Evolutionary conservation across 1,140 invertebrate species (phyloP), one percentile per base, ranked within the genome.

Genomic region (Dinoponera quadriceps): DNA sequence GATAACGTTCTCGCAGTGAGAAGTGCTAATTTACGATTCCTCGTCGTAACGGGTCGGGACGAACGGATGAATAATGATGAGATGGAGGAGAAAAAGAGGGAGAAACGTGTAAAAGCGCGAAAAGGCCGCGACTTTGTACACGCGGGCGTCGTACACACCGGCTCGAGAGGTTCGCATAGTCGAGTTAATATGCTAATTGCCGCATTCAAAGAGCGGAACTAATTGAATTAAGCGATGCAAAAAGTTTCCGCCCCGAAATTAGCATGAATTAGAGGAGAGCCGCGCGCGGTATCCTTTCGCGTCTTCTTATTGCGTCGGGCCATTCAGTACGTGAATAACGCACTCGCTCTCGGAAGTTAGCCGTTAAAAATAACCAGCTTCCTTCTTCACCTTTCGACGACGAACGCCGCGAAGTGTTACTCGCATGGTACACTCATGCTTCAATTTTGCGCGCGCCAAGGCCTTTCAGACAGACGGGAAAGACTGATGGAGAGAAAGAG

Each of bases 161-260:
- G n/a, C n/a, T 16, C 68, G 55, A 54, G 48, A 65, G 81, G 54
- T 66, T 75, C 54, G 71, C 66, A 22, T 49, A 25, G 74, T 33
- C 80, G 73, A 82, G 72, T 78, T 65, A 91, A 90, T 90, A 91
- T 90, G 90, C 85, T 91, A 91, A 91, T 91, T 88, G 85, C 62
- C 33, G 54, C 62, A 71, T 60, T 86, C 83, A 83, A 90, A 88
- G 81, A 85, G 82, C 88, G 85, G 75, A 84, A 91, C 90, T 91
- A 91, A 91, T 90, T 89, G 85, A 90, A 91, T 91, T 87, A 88
- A 84, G 55, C 87, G 85, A 85, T 77, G 86, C 78, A 90, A 91
- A 91, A 91, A 85, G 86, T 91, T 90, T 74, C 72, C 66, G 18
- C 71, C 29, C 75, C 54, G 74, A 86, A 90, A 90, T 91, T 91